A percentile compares a stretch with the other conserved stretches of the same genome.
phyloP scores from a whole-genome alignment of 2,797 vertebrate species.

The Anas georgica region DNA sequence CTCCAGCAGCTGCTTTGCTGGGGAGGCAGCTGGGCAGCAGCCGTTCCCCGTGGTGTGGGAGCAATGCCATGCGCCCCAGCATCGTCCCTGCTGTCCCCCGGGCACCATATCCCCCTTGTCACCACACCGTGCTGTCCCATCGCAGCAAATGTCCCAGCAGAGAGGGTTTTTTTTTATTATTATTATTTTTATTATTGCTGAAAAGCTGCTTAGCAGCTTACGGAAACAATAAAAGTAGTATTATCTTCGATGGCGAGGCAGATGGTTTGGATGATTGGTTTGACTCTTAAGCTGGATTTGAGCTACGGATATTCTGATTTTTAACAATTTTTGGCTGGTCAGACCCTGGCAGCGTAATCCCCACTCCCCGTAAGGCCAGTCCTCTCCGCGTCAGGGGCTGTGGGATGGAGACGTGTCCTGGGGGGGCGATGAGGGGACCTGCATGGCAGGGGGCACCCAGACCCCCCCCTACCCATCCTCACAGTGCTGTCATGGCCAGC shows the following conservation, averaged over 20 bases:
- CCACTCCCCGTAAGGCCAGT: not conserved
- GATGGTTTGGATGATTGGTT: conserved; percentile 73
- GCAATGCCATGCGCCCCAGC: not conserved
- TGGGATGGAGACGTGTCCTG: not conserved
- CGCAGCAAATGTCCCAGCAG: not conserved
- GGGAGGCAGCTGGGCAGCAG: not conserved
- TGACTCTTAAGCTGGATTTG: conserved; percentile 74
- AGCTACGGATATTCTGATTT: conserved; percentile 67
- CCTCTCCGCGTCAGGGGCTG: accelerated
- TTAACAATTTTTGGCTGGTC: conserved; percentile 61
- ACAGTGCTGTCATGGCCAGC: not conserved
- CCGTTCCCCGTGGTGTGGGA: accelerated
- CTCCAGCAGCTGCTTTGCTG: not conserved
- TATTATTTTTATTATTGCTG: not conserved
- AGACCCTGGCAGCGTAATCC: not conserved
- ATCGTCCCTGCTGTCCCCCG: not conserved
- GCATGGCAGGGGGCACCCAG: not conserved
- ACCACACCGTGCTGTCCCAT: not conserved
- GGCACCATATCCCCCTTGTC: not conserved
- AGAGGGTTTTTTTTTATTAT: not conserved
- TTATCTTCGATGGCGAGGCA: conserved; percentile 55
- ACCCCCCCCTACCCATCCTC: accelerated
- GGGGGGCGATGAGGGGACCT: not conserved
- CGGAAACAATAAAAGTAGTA: conserved; percentile 73
- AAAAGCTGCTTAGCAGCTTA: conserved; percentile 73